These are phyloP conservation scores for Crotalus horridus DNA, from an alignment of 2,113 vertebrate genomes.

Conservation along the genomic window DNA sequence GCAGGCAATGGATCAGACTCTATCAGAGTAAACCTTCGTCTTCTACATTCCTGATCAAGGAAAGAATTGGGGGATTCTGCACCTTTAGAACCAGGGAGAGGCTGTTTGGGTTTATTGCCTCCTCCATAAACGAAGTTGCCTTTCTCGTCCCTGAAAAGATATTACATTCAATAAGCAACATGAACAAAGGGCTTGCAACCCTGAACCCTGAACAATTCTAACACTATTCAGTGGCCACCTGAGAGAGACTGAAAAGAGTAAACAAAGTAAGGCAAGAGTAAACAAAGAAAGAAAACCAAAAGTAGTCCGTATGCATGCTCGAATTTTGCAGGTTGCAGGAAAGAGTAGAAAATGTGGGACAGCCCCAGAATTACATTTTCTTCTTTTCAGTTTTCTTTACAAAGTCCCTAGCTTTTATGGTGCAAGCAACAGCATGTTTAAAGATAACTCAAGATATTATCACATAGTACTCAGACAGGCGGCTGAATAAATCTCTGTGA, in stretches of 20 bases:
- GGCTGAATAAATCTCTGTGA: not conserved
- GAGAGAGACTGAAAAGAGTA: not conserved
- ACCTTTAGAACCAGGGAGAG: constrained; percentile 64
- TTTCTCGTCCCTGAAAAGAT: constrained; percentile 74
- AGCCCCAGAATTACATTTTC: not conserved
- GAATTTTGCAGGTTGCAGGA: not conserved
- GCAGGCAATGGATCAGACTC: constrained; percentile 74
- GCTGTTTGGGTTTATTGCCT: constrained; percentile 60
- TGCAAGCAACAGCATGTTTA: not conserved
- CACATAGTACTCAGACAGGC: not conserved
- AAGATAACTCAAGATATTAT: not conserved
- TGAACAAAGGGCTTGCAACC: not conserved
- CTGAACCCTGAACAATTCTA: constrained; percentile 23
- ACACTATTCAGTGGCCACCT: not conserved
- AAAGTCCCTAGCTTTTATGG: not conserved
- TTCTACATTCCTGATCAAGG: constrained; percentile 78
- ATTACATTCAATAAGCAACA: constrained; percentile 6
- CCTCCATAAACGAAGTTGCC: constrained; percentile 62
- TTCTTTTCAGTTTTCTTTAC: not conserved
- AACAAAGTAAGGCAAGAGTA: not conserved
- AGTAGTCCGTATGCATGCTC: not conserved
- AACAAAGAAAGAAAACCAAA: not conserved
- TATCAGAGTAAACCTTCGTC: constrained; percentile 71
- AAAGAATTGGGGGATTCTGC: constrained; percentile 90
- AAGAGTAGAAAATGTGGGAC: not conserved